A percentile compares a stretch with the other conserved stretches of the same genome.
phyloP scores from a whole-genome alignment of 2,113 vertebrate genomes.

The Danionella cerebrum region DNA sequence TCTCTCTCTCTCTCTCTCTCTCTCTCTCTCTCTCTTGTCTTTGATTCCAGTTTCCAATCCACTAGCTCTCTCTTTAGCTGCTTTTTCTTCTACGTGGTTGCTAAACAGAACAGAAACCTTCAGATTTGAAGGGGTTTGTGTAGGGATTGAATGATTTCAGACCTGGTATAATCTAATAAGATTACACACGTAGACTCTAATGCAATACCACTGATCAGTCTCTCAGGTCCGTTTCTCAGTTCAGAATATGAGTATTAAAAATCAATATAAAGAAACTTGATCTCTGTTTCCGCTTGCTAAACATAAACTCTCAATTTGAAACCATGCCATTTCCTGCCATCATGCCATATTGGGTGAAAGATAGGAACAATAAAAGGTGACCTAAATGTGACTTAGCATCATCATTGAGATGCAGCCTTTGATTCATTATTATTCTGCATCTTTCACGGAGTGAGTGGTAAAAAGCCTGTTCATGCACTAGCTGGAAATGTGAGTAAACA shows the following conservation, averaged over 20 bases:
- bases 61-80: background rate
- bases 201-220: background rate
- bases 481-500: too few species aligned
- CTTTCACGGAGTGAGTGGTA: too few species aligned
- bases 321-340: background rate
- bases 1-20: background rate
- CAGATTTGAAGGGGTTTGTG: slow-evolving; percentile 14
- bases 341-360: background rate
- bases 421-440: background rate
- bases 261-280: background rate
- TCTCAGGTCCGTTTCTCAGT: background rate
- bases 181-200: background rate
- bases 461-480: too few species aligned
- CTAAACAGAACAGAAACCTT: background rate
- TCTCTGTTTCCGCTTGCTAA: slow-evolving; percentile 1
- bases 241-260: background rate
- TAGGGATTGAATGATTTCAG: background rate
- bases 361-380: background rate
- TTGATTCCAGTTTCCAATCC: background rate
- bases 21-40: background rate
- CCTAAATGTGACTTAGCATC: background rate
- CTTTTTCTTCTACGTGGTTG: slow-evolving; percentile 9
- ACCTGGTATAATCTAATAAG: background rate
- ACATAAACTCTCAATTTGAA: slow-evolving; percentile 7
- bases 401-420: background rate